A percentile compares a stretch with the other conserved stretches of the same genome.
phyloP scores from a whole-genome alignment of 2,888 invertebrate species.

The Noctua pronuba region DNA sequence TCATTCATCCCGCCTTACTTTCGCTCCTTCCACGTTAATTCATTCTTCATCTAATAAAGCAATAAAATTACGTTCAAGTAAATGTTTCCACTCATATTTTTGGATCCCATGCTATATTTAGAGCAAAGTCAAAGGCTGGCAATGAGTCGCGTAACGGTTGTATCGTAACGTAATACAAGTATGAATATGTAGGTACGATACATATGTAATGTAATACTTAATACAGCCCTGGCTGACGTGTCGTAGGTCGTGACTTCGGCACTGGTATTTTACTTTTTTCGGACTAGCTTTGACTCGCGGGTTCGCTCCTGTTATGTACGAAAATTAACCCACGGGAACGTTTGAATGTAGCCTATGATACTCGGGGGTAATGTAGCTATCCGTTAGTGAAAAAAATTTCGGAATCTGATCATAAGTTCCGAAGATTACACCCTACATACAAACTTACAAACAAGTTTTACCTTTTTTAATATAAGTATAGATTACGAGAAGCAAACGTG shows the following conservation, averaged over 20 bases:
- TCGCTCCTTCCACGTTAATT: slow-evolving; percentile 8
- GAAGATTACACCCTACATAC: background rate
- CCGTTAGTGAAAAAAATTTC: background rate
- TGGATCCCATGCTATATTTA: slow-evolving; percentile 23
- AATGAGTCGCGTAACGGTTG: slow-evolving; percentile 10
- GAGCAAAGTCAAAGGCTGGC: background rate
- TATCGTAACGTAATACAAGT: background rate
- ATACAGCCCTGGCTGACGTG: background rate
- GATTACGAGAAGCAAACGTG: background rate
- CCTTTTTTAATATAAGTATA: background rate
- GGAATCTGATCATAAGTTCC: too few species aligned
- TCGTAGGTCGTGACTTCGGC: background rate
- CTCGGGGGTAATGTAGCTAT: background rate
- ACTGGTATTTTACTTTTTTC: background rate
- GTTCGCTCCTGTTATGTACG: too few species aligned
- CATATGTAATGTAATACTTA: background rate
- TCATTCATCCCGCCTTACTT: slow-evolving; percentile 2
- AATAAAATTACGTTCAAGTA: slow-evolving; percentile 25
- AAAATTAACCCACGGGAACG: background rate
- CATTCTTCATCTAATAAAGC: slow-evolving; percentile 21
- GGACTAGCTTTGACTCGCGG: background rate
- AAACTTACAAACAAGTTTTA: background rate
- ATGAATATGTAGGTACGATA: background rate
- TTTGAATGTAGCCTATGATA: background rate
- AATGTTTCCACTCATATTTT: slow-evolving; percentile 9